Evolutionary conservation across 1,140 invertebrate genomes (phyloP).

Genomic region (Vanessa atalanta): DNA sequence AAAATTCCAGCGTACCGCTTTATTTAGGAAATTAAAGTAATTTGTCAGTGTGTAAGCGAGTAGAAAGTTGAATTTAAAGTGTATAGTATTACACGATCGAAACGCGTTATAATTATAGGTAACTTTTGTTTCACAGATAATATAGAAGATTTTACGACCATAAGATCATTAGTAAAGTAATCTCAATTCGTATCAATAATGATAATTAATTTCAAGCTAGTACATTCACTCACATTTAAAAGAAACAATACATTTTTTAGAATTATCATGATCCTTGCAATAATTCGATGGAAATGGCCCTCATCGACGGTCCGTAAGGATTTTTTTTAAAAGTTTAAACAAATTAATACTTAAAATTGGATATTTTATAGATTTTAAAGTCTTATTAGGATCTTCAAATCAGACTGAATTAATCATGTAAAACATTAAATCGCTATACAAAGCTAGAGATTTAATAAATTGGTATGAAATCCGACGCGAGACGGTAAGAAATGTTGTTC

Average conservation of each 20-base stretch:
- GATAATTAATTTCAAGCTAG: too few species aligned
- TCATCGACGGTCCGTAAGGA: too few species aligned
- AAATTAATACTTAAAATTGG: too few species aligned
- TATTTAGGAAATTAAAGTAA: slow-evolving; percentile 48
- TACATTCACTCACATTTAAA: too few species aligned
- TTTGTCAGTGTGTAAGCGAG: slow-evolving; percentile 36
- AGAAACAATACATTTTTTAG: too few species aligned
- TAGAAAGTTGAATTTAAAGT: slow-evolving; percentile 16
- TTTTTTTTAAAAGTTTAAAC: too few species aligned
- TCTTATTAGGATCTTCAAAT: neutral
- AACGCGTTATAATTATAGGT: neutral
- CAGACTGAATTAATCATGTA: slow-evolving; percentile 2
- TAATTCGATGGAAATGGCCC: too few species aligned
- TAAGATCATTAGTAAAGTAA: too few species aligned
- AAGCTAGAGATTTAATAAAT: slow-evolving; percentile 46
- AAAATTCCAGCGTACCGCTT: slow-evolving; percentile 34
- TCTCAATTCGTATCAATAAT: too few species aligned
- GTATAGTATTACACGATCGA: slow-evolving; percentile 4
- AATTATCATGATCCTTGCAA: too few species aligned
- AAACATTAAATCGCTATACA: slow-evolving; percentile 3
- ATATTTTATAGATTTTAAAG: neutral
- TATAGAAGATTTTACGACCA: too few species aligned
- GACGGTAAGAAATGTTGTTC: slow-evolving; percentile 58
- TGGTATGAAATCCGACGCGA: slow-evolving; percentile 54
- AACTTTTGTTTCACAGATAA: too few species aligned